These are phyloP conservation scores for Cantharis rustica DNA, from an alignment of 2,888 invertebrate genomes.

Conservation along the genomic window DNA sequence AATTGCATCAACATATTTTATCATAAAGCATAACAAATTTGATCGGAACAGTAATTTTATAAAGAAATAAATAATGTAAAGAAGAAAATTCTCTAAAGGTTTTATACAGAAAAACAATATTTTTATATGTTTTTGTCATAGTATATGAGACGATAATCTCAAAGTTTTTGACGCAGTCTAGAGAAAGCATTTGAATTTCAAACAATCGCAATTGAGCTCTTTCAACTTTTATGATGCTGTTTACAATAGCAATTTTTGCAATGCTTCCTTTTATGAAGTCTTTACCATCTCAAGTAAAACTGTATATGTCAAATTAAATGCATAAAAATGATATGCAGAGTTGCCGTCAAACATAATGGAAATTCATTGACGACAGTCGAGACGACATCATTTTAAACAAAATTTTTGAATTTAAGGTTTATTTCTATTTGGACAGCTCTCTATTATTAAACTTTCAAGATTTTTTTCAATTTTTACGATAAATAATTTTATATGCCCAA, in stretches of 20 bases:
- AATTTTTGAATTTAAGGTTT: not conserved
- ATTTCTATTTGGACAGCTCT: not conserved
- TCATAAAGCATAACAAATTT: not conserved
- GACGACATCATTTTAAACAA: not conserved
- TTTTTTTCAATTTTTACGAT: not conserved
- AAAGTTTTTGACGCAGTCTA: conserved; percentile 10
- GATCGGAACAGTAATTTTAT: not conserved
- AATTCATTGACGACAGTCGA: not conserved
- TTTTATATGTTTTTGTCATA: not conserved
- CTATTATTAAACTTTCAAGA: not conserved
- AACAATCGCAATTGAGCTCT: conserved; percentile 15
- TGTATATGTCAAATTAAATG: not conserved
- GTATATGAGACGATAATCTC: conserved; percentile 14
- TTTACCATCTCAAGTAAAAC: not conserved
- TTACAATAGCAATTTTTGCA: conserved; percentile 3
- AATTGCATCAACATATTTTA: not conserved
- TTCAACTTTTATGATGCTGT: conserved; percentile 2
- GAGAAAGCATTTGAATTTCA: conserved; percentile 21
- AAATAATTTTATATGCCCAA: not conserved
- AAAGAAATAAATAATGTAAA: not conserved
- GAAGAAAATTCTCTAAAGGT: not conserved
- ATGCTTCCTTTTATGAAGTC: conserved; percentile 2
- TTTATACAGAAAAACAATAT: not conserved
- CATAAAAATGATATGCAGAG: not conserved
- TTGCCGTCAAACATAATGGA: not conserved